phyloP scores from a whole-genome alignment of 2,797 vertebrate species.

The Tarsius wallacei region DNA sequence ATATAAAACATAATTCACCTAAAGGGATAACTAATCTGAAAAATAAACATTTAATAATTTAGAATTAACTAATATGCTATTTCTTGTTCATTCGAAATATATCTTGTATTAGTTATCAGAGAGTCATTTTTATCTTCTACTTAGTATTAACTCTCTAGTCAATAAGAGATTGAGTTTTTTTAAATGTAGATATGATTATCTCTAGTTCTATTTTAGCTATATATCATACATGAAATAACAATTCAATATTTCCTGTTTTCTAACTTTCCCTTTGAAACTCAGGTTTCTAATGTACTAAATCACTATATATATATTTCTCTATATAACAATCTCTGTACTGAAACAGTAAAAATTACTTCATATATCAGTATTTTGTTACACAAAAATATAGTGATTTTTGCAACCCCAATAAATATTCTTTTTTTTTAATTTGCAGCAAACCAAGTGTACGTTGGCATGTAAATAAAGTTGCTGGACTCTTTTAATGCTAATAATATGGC shows the following conservation, averaged over 20 bases:
- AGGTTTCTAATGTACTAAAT: background rate
- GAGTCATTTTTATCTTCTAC: background rate
- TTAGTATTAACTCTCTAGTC: background rate
- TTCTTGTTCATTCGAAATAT: background rate
- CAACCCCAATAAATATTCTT: background rate
- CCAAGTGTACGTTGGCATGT: background rate
- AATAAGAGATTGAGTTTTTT: background rate
- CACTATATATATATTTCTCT: background rate
- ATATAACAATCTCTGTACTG: background rate
- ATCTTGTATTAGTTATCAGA: background rate
- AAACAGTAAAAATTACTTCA: background rate
- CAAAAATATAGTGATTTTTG: background rate
- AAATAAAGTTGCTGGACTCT: background rate
- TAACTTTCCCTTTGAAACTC: background rate
- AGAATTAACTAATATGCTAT: background rate
- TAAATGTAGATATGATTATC: background rate
- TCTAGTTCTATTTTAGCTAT: background rate
- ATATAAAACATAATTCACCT: conserved; percentile 39
- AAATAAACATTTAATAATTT: background rate
- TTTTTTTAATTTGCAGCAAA: conserved; percentile 7
- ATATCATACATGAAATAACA: background rate
- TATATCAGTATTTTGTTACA: background rate
- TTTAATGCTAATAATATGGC: background rate
- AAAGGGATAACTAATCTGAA: background rate
- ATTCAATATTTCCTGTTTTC: background rate